Base-by-base conservation (phyloP, 1,140 invertebrate species). In the Leptinotarsa lineolata region DNA sequence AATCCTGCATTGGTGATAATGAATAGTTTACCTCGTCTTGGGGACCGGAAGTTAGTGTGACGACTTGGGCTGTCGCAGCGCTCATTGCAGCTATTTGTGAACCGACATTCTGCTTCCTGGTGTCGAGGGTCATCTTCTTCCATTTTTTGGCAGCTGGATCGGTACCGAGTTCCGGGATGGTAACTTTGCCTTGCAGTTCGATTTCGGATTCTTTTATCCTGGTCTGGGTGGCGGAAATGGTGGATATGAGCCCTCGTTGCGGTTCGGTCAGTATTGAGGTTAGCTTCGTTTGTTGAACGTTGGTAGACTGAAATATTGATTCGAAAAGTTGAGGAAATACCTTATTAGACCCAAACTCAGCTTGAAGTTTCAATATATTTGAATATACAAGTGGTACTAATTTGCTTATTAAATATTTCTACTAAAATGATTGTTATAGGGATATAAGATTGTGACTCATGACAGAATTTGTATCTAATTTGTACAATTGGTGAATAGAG, bases 1-100 rank as follows among this genome's bases (percentile, higher is more conserved):
- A 54, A 16, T n/a, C 15, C 1, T n/a, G 48, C 48, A 16, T 54
- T 11, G 30, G 30, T 11, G 8, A 54, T 54, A 2, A 54, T 54
- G 15, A 54, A 54, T 54, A 54, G n/a, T 5, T 54, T 44, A 66
- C 92, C 76, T 94, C 92, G 77, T 95, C 93, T 0, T 89, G 89
- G 1, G 92, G 88, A 12, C 92, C 93, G 0, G 95, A 95, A 1
- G 96, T 97, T 48, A 97, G 86, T 0, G 96, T 98, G n/a, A 99
- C 95, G 8, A 99, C 92, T 65, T 81, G 80, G 15, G 98, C 98
- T 0, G 97, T 99, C 54, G 97, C 97, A 1, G 97, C 97, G 88
- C 97, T 99, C 97, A 99, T 99, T 45, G 97, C 97, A 13, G 97
- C 97, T 78, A 99, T 93, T 85, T 99, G 96, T 46, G 95, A 96